These are phyloP conservation scores for Tachystola acroxantha DNA, from an alignment of 2,888 invertebrate species.

Conservation along the genomic window DNA sequence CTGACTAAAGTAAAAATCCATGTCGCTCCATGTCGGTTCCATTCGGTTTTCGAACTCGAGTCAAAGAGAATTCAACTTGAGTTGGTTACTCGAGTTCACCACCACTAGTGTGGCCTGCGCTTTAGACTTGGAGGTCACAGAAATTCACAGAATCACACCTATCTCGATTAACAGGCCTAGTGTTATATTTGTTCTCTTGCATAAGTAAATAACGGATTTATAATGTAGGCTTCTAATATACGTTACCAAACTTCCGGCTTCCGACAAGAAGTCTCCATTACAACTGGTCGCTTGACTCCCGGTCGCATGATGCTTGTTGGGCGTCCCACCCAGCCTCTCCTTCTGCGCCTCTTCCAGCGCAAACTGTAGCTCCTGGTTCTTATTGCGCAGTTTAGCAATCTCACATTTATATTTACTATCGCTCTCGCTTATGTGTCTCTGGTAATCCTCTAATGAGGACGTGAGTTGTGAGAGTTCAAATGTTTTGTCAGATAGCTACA, in stretches of 20 bases:
- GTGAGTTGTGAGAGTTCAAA: constrained; percentile 83
- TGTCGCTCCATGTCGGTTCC: too few relatives aligned
- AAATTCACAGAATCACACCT: too few relatives aligned
- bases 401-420: constrained; percentile 79
- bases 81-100: too few relatives aligned
- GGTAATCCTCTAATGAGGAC: constrained; percentile 82
- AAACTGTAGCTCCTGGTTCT: constrained; percentile 71
- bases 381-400: constrained; percentile 77
- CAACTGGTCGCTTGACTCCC: constrained; percentile 68
- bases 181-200: too few relatives aligned
- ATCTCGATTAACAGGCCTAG: too few relatives aligned
- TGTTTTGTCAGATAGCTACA: constrained; percentile 86
- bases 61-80: too few relatives aligned
- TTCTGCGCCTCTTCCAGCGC: constrained; percentile 58
- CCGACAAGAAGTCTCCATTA: constrained; percentile 73
- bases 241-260: constrained; percentile 79
- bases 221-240: too few relatives aligned
- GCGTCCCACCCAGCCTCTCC: constrained; percentile 57
- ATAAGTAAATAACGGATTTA: too few relatives aligned
- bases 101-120: too few relatives aligned
- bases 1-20: too few relatives aligned
- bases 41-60: too few relatives aligned
- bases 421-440: constrained; percentile 80
- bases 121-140: too few relatives aligned
- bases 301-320: constrained; percentile 46